Evolutionary conservation across 2,888 invertebrate species (phyloP).

Genomic region (Exephanes ischioxanthus): DNA sequence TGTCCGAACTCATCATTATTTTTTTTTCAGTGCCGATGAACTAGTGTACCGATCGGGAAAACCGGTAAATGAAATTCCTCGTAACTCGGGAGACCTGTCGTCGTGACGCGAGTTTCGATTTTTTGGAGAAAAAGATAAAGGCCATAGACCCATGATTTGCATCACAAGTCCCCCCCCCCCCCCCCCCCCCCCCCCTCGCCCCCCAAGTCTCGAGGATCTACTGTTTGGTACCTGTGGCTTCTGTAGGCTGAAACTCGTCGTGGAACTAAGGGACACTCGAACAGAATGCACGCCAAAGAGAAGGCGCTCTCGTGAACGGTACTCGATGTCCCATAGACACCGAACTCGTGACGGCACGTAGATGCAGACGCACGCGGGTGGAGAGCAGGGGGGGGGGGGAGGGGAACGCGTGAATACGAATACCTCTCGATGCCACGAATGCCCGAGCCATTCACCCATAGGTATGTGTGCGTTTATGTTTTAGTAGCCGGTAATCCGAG

Average conservation of each 20-base stretch:
- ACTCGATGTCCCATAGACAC: conserved; percentile 68
- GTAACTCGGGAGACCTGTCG: background rate
- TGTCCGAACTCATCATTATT: background rate
- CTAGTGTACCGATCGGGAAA: background rate
- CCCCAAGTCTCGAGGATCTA: background rate
- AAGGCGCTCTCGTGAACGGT: conserved; percentile 55
- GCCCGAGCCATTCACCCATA: background rate
- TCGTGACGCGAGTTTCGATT: conserved; percentile 29
- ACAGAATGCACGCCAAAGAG: conserved; percentile 30
- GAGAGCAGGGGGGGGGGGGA: no score
- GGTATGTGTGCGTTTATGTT: background rate
- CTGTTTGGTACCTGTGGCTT: background rate
- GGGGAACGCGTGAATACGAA: conserved; percentile 52
- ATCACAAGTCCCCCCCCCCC: conserved; percentile 10
- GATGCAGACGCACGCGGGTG: conserved; percentile 9
- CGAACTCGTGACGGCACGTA: conserved; percentile 68
- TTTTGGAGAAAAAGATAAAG: background rate
- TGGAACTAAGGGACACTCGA: conserved; percentile 18
- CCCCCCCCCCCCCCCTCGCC: no score
- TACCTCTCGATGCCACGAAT: conserved; percentile 29
- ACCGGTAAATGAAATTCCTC: conserved; percentile 8
- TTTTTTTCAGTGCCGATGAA: background rate
- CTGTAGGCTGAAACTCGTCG: background rate
- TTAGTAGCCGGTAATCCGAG: conserved; percentile 14
- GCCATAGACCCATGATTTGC: conserved; percentile 34